Percentiles rank a stretch among this genome's conserved stretches.
phyloP scores from a whole-genome alignment of 1,140 invertebrate genomes.

The Zaprionus gabonicus region DNA sequence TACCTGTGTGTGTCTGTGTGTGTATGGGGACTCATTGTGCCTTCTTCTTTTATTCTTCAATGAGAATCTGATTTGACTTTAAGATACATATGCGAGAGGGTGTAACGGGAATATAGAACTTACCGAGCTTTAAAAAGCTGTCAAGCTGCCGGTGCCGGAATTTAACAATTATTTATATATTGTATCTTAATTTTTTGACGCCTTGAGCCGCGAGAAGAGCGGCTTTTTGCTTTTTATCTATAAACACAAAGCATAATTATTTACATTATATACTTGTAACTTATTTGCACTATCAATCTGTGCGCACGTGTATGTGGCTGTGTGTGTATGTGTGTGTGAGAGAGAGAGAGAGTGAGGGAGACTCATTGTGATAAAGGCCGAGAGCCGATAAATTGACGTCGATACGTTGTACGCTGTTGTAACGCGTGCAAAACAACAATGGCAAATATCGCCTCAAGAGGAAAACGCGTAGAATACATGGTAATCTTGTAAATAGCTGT shows the following conservation, averaged over 20 bases:
- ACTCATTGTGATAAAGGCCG: constrained; percentile 56
- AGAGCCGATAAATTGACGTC: constrained; percentile 39
- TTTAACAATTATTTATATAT: constrained; percentile 7
- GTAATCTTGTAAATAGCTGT: constrained; percentile 39
- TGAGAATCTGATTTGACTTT: constrained; percentile 25
- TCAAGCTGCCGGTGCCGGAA: constrained; percentile 2
- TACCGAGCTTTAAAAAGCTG: constrained; percentile 30
- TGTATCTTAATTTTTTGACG: neutral
- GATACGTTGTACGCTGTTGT: constrained; percentile 36
- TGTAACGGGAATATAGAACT: constrained; percentile 11
- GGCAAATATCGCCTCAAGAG: neutral
- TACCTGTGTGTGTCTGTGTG: neutral
- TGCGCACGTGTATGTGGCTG: constrained; percentile 9
- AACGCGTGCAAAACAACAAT: constrained; percentile 53
- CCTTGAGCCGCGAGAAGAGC: constrained; percentile 34
- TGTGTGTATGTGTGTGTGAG: constrained; percentile 16
- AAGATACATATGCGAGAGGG: neutral
- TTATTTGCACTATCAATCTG: constrained; percentile 25
- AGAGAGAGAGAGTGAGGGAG: neutral
- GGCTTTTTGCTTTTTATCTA: constrained; percentile 46
- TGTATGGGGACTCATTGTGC: neutral
- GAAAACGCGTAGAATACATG: constrained; percentile 30
- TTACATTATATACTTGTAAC: neutral
- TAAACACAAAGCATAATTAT: constrained; percentile 40
- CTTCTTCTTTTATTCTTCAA: constrained; percentile 18